These are phyloP conservation scores for Megastigmus dorsalis DNA, from an alignment of 2,888 invertebrate species.

Conservation along the genomic window DNA sequence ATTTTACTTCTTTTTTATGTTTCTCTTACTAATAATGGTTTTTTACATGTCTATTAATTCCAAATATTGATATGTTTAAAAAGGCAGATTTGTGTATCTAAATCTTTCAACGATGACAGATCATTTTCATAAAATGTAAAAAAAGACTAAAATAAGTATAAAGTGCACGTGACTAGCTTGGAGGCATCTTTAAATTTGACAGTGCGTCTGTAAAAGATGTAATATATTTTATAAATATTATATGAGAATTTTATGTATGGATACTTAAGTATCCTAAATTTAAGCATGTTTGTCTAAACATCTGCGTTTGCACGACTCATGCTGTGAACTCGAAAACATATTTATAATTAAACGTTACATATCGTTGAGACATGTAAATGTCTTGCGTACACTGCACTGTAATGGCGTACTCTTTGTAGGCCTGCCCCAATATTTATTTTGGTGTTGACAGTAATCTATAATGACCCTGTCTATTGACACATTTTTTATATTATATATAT, in stretches of 20 bases:
- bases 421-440: no score
- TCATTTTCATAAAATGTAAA: slow-evolving; percentile 30
- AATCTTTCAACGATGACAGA: slow-evolving; percentile 16
- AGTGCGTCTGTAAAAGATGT: slow-evolving; percentile 46
- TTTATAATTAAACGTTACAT: no score
- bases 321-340: no score
- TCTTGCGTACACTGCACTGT: no score
- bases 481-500: no score
- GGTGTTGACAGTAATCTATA: no score
- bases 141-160: slow-evolving; percentile 37
- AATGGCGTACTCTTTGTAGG: no score
- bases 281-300: not conserved
- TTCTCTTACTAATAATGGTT: slow-evolving; percentile 25
- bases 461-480: no score
- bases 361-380: no score
- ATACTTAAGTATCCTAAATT: slow-evolving; percentile 7
- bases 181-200: slow-evolving; percentile 34
- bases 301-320: slow-evolving; percentile 10
- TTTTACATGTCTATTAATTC: slow-evolving; percentile 29
- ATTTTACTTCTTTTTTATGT: slow-evolving; percentile 21
- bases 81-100: slow-evolving; percentile 15
- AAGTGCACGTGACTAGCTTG: slow-evolving; percentile 13
- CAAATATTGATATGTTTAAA: slow-evolving; percentile 23
- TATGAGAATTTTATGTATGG: slow-evolving; percentile 23
- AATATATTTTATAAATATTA: slow-evolving; percentile 30